Conservation (phyloP, 2,797 vertebrate genomes). For the Bufotes viridis region DNA sequence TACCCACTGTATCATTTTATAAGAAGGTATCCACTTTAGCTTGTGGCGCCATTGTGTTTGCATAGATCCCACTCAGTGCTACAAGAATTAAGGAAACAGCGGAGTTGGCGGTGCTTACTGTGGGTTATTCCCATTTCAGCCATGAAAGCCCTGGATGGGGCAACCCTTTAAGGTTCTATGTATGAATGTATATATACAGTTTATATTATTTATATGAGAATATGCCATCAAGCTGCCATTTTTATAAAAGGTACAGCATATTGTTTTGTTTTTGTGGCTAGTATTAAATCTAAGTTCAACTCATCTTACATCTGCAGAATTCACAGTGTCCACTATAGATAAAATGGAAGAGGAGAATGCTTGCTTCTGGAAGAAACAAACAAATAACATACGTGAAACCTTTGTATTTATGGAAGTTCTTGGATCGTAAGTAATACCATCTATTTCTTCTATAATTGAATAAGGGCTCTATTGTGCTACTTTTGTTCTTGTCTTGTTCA, state of each 20-base stretch:
- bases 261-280: neutral
- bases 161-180: too few relatives aligned
- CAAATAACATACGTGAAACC: slow-evolving; percentile 87
- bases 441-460: neutral
- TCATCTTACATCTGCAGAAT: slow-evolving; percentile 68
- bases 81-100: too few relatives aligned
- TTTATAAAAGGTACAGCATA: neutral
- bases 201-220: too few relatives aligned
- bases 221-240: neutral
- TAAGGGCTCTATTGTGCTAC: neutral
- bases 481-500: neutral
- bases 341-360: slow-evolving; percentile 82
- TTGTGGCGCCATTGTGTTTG: too few relatives aligned
- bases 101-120: too few relatives aligned
- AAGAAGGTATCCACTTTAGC: too few relatives aligned
- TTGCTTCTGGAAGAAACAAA: slow-evolving; percentile 90
- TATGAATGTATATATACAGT: neutral
- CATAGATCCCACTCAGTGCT: too few relatives aligned
- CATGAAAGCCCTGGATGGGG: too few relatives aligned
- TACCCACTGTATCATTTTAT: too few relatives aligned
- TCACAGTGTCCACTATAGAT: slow-evolving; percentile 80
- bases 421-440: slow-evolving; percentile 85
- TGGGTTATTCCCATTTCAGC: too few relatives aligned
- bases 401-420: slow-evolving; percentile 92
- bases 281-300: neutral